Evolutionary conservation across 2,888 invertebrate species (phyloP), one percentile per base, ranked within the genome.

Genomic region (Encarsia formosa): DNA sequence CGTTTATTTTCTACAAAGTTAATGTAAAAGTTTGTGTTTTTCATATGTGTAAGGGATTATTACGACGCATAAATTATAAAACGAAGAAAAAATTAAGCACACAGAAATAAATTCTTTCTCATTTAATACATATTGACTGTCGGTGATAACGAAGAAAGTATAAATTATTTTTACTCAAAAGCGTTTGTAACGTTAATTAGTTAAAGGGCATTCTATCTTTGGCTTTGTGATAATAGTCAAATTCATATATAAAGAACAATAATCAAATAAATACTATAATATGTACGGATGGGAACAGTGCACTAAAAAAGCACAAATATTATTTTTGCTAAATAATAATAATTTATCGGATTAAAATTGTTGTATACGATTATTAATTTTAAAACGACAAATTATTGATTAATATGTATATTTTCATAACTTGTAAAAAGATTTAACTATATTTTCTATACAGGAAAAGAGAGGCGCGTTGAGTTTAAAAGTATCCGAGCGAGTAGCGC

Each of bases 331-430:
- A 54, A 24, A 41, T 18, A 20, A 46, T 42, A 38, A 43, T 43
- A 34, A 34, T 34, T 50, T 50, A 32, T 40, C 40, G 11, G 4
- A 18, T 40, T 26, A 23, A 32, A 42, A n/a, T n/a, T 34, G 48
- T 39, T 39, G 29, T 44, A 23, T 22, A n/a, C n/a, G n/a, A n/a
- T n/a, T 24, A 45, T 43, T 43, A 43, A 52, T 49, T 46, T 31
- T 23, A 2, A 42, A 23, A 23, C 15, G 44, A 29, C 6, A 15
- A 39, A n/a, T 37, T 24, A 40, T 43, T 44, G 34, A n/a, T n/a
- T 40, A 41, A 46, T 47, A 42, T 54, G 31, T 46, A 42, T 44
- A 42, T 49, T 49, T 49, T 54, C 37, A 42, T 46, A 54, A 32
- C 23, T 45, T 29, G 40, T 49, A 35, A 43, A 47, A 34, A 34